Evolutionary conservation across 2,797 vertebrate genomes (phyloP), one percentile per base, ranked within the genome.

Genomic region (Tinamus major): DNA sequence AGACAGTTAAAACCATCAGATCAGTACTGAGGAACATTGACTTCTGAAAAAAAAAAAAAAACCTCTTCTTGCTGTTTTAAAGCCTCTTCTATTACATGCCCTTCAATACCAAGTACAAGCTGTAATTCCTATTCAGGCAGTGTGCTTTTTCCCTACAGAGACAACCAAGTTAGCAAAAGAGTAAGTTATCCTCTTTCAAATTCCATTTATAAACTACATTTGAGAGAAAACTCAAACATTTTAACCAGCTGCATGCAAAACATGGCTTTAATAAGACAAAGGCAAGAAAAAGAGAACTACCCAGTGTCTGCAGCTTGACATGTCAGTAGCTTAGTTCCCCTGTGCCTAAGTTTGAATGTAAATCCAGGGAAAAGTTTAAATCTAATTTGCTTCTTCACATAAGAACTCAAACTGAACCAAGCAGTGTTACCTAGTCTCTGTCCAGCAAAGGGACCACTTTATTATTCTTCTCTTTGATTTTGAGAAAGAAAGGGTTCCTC

Each of bases 1-100:
- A 80, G 48, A 86, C 85, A 85, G 65, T 75, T 31, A 89, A 56
- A 85, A 24, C 53, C 63, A 85, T n/a, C 44, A 85, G 33, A 90
- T n/a, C 35, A 75, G 27, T 39, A 89, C n/a, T 29, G 85, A 74
- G 44, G 41, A 93, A 78, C 85, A 84, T 62, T 91, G 79, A 84
- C 63, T 91, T 91, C 35, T 83, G 37, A 79, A 94, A 51, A 24
- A 26, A 49, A 49, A 23, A 79, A 93, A 26, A 24, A 26, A 91
- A 78, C 8, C 4, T 68, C 41, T 81, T 82, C 29, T 55, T 93
- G 24, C 35, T 84, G 4, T 89, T 94, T 88, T 74, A 51, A 87
- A 87, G 16, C 33, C 56, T 79, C 58, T 67, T 18, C 64, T 64
- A 56, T 15, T 35, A 12, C 9, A 7, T 48, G 39, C 42, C 35